These are phyloP conservation scores for Ageneiosus marmoratus DNA, from an alignment of 2,113 vertebrate species.

Conservation along the genomic window DNA sequence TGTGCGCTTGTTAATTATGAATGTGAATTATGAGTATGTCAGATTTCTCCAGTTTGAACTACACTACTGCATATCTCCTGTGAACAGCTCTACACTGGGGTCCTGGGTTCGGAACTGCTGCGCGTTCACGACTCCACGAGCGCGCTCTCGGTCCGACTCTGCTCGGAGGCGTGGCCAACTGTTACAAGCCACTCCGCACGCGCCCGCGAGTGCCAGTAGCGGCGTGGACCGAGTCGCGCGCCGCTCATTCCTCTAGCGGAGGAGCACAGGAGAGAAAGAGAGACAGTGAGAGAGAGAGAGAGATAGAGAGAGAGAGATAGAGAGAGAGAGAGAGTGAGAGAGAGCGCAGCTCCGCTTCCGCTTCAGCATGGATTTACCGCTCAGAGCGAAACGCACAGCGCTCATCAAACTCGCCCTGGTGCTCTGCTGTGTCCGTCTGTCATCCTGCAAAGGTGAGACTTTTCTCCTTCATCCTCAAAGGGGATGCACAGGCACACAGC, in stretches of 20 bases:
- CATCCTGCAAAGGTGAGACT: constrained; percentile 53
- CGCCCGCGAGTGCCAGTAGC: background rate
- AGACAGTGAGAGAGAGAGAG: background rate
- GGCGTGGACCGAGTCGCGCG: constrained; percentile 9
- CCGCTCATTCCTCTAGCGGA: constrained; percentile 7
- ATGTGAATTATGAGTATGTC: background rate
- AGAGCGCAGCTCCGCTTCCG: constrained; percentile 33
- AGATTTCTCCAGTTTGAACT: background rate
- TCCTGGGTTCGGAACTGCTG: background rate
- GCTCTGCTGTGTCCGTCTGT: constrained; percentile 39
- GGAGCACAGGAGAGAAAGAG: background rate
- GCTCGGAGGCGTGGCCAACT: constrained; percentile 1
- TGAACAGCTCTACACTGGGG: background rate
- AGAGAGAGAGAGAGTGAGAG: constrained; percentile 3
- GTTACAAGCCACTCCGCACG: background rate
- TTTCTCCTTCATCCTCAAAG: background rate
- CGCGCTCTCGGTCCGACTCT: background rate
- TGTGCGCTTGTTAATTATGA: too few relatives aligned
- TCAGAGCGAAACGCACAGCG: constrained; percentile 40
- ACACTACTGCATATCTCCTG: background rate
- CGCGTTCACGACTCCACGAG: constrained; percentile 1
- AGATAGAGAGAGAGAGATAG: background rate
- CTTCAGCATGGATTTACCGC: constrained; percentile 57
- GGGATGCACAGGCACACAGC: background rate
- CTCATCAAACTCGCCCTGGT: constrained; percentile 44